These are phyloP conservation scores for Barnardius zonarius DNA, from an alignment of 2,113 vertebrate genomes.

Conservation along the genomic window DNA sequence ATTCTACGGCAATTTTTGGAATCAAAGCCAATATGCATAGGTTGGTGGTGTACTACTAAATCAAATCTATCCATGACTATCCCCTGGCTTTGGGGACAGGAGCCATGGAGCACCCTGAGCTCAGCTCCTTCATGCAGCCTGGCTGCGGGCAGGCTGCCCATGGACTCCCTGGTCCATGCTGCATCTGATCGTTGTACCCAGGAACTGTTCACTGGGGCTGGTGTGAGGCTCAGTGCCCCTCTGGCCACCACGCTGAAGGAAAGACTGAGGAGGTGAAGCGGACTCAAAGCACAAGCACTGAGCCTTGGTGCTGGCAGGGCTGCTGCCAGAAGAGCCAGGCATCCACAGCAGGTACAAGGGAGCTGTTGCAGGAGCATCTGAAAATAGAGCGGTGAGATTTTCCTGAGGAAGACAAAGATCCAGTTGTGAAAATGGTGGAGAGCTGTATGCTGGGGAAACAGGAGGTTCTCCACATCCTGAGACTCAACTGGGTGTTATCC, in stretches of 20 bases:
- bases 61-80: neutral
- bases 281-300: fast-evolving
- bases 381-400: neutral
- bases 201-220: neutral
- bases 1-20: neutral
- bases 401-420: neutral
- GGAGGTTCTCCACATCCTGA: neutral
- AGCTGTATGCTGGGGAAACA: neutral
- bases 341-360: neutral
- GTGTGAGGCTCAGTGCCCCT: neutral
- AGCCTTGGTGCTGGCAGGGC: neutral
- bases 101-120: neutral
- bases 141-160: neutral
- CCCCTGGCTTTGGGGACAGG: neutral
- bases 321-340: neutral
- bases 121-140: fast-evolving
- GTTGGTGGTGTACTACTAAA: neutral
- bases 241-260: neutral
- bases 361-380: neutral
- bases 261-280: neutral
- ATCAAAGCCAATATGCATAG: neutral
- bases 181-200: neutral
- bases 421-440: neutral
- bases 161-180: neutral
- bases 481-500: neutral